phyloP scores from a whole-genome alignment of 2,797 vertebrate genomes.

The Carcharodon carcharias region DNA sequence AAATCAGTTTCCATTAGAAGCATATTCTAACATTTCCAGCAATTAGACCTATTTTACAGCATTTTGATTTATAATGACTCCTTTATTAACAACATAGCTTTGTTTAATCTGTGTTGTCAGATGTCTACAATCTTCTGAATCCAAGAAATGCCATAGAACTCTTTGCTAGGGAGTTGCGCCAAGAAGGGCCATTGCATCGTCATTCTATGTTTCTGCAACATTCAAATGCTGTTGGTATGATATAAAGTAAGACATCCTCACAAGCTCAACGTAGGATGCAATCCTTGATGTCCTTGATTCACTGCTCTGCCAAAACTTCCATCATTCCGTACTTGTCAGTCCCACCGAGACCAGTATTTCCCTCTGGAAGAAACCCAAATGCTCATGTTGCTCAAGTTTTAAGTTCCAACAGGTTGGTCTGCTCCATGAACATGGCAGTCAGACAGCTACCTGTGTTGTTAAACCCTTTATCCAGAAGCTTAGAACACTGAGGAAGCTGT shows the following conservation, averaged over 20 bases:
- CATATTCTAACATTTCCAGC: not conserved
- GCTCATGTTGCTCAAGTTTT: not conserved
- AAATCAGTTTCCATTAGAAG: not conserved
- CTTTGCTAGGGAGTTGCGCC: not conserved
- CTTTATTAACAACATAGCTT: not conserved
- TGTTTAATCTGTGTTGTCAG: not conserved
- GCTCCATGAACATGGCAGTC: not conserved
- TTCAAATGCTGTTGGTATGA: not conserved
- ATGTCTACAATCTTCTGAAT: not conserved
- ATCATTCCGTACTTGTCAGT: not conserved
- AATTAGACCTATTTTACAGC: not conserved
- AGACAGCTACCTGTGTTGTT: not conserved
- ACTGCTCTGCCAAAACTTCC: not conserved
- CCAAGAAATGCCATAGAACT: not conserved
- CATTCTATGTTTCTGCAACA: not conserved
- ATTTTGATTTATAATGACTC: not conserved
- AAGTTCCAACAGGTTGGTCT: not conserved
- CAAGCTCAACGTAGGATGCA: not conserved
- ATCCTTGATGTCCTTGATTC: not conserved
- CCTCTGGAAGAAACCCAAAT: not conserved
- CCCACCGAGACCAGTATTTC: not conserved
- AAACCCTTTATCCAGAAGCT: not conserved
- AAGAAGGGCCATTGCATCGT: not conserved
- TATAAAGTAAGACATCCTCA: not conserved
- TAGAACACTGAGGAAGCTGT: not conserved